Base-by-base conservation (phyloP, 2,113 vertebrate species). In the Jacana jacana region DNA sequence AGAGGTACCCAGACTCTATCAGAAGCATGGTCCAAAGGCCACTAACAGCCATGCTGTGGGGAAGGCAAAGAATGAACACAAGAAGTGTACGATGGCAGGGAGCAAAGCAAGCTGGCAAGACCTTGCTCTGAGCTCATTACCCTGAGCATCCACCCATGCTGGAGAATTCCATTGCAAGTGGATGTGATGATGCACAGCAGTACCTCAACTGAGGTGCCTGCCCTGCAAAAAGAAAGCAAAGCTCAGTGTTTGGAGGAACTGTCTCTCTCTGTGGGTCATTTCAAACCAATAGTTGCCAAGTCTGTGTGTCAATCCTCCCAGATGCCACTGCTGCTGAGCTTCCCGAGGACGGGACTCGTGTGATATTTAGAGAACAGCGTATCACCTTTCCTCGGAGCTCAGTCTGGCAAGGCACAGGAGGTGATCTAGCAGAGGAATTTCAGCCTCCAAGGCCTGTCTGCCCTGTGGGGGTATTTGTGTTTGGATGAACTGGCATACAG, bases 81-180 rank as follows among this genome's bases (percentile, higher is more conserved):
- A 49, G 61, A 78, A 3, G 4, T 18, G 4, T 18, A 22, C 2
- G 5, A 68, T 31, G 18, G 33, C 52, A 76, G 57, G 37, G 35
- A 19, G 22, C 35, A 78, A 75, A 87, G 28, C 40, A 88, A 61
- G 37, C 23, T 85, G 82, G 23, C 0, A 2, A 88, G 78, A 58
- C 23, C 10, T 30, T 57, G 23, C 77, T 70, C 2, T 3, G 9
- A 0, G 0, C 28, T 58, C 1, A 0, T 52, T 49, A 58, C 3
- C 22, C n/a, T 1, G 3, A 68, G 46, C 31, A 40, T 63, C 30
- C 27, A 20, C n/a, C 22, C 28, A 2, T 2, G 39, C 64, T 33
- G 40, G 42, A 66, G 31, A 55, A 76, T 66, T 63, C 24, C 9
- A 7, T 64, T 2, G 1, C 0, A 0, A 22, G 13, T 39, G 30